A percentile compares a stretch with the other conserved stretches of the same genome.
Conservation (phyloP, 1,140 invertebrate genomes). For the Saccostrea glomerata region DNA sequence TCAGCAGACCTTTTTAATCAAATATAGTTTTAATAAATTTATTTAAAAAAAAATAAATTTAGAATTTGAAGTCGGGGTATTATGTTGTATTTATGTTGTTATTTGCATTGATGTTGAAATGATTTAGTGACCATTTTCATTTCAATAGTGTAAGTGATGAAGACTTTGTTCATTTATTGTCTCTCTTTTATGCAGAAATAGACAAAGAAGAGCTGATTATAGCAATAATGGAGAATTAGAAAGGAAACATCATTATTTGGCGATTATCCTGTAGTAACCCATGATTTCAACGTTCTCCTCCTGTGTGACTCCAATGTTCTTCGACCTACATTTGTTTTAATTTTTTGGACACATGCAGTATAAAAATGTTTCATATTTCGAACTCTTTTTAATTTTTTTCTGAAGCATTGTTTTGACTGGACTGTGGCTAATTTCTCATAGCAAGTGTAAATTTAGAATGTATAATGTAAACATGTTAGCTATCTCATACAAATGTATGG, state of each 20-base stretch:
- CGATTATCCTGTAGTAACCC: constrained; percentile 6
- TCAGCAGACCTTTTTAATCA: neutral
- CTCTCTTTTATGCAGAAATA: constrained; percentile 14
- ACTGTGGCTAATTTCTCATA: constrained; percentile 22
- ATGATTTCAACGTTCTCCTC: constrained; percentile 11
- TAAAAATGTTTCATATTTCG: constrained; percentile 35
- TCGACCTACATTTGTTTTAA: constrained; percentile 14
- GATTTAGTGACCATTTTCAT: too few relatives aligned
- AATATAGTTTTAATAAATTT: neutral
- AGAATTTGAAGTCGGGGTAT: neutral
- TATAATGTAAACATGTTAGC: constrained; percentile 23
- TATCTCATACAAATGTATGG: constrained; percentile 16
- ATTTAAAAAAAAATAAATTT: neutral
- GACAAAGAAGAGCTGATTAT: neutral
- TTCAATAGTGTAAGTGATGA: neutral
- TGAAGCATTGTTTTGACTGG: constrained; percentile 31
- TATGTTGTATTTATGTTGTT: neutral
- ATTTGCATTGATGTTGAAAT: neutral
- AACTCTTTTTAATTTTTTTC: constrained; percentile 22
- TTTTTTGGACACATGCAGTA: constrained; percentile 4
- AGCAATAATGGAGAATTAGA: neutral
- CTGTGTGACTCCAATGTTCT: constrained; percentile 24
- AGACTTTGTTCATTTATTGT: neutral
- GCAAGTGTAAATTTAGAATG: constrained; percentile 7
- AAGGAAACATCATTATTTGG: constrained; percentile 11